Conservation (phyloP, 2,888 invertebrate genomes). For the Oconnorella tubifera region DNA sequence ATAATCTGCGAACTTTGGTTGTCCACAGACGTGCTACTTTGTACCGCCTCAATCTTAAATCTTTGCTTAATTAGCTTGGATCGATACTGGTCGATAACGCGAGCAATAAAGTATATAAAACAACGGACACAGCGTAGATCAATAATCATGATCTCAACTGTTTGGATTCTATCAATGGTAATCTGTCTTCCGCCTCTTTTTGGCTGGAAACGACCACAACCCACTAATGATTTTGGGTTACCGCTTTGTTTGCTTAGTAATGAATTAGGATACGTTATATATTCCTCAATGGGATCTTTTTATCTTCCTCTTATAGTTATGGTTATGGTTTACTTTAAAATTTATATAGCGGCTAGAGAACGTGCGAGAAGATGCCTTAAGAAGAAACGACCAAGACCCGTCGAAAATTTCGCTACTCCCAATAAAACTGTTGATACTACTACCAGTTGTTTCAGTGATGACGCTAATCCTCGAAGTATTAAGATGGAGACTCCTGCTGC, state of each 20-base stretch:
- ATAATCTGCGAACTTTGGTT: conserved; percentile 58
- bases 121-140: conserved; percentile 87
- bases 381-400: no score
- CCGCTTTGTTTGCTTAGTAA: conserved; percentile 64
- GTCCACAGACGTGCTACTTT: conserved; percentile 56
- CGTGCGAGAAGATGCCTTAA: conserved; percentile 70
- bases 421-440: no score
- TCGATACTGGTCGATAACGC: conserved; percentile 82
- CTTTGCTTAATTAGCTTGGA: conserved; percentile 56
- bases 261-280: conserved; percentile 94
- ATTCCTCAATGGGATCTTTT: conserved; percentile 96
- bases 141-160: conserved; percentile 86
- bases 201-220: conserved; percentile 74
- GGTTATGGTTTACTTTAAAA: conserved; percentile 98
- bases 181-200: conserved; percentile 92
- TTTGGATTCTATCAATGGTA: conserved; percentile 88
- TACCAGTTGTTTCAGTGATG: no score
- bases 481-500: no score
- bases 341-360: conserved; percentile 92
- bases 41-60: conserved; percentile 57
- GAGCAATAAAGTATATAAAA: conserved; percentile 86
- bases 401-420: no score
- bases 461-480: no score
- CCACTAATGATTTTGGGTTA: conserved; percentile 59
- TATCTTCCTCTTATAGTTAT: conserved; percentile 99